These are phyloP conservation scores for Musca domestica DNA, from an alignment of 1,140 invertebrate species.

Conservation along the genomic window DNA sequence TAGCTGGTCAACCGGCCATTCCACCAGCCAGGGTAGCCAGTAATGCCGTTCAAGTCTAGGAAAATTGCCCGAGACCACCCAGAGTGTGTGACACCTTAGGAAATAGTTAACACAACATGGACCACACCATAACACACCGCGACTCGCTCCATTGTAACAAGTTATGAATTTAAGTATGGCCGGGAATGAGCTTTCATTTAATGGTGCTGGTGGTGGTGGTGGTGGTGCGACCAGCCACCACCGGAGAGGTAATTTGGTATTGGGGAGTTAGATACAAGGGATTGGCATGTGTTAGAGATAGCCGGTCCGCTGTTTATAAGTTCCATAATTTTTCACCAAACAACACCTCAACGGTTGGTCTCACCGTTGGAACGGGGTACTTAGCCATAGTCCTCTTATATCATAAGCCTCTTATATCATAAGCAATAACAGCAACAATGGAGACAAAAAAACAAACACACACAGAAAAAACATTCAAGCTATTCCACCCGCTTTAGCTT, in stretches of 20 bases:
- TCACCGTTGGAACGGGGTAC: slow-evolving; percentile 3
- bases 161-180: slow-evolving; percentile 26
- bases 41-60: slow-evolving; percentile 15
- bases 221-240: too few species aligned
- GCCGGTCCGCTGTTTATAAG: slow-evolving; percentile 28
- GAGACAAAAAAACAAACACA: neutral
- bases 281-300: slow-evolving; percentile 2
- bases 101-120: slow-evolving; percentile 18
- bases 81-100: slow-evolving; percentile 23
- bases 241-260: slow-evolving; percentile 40
- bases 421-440: neutral
- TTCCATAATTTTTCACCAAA: slow-evolving; percentile 46
- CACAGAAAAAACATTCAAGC: neutral
- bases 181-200: too few species aligned
- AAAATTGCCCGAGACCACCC: slow-evolving; percentile 40
- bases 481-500: slow-evolving; percentile 16
- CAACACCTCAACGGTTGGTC: slow-evolving; percentile 41
- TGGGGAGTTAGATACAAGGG: slow-evolving; percentile 20
- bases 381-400: neutral
- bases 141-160: slow-evolving; percentile 33
- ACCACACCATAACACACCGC: slow-evolving; percentile 17
- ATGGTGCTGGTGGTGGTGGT: too few species aligned
- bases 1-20: too few species aligned
- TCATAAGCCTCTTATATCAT: neutral
- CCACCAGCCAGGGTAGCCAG: neutral